Evolutionary conservation across 2,797 vertebrate genomes (phyloP).

Genomic region (Lacerta viridis): DNA sequence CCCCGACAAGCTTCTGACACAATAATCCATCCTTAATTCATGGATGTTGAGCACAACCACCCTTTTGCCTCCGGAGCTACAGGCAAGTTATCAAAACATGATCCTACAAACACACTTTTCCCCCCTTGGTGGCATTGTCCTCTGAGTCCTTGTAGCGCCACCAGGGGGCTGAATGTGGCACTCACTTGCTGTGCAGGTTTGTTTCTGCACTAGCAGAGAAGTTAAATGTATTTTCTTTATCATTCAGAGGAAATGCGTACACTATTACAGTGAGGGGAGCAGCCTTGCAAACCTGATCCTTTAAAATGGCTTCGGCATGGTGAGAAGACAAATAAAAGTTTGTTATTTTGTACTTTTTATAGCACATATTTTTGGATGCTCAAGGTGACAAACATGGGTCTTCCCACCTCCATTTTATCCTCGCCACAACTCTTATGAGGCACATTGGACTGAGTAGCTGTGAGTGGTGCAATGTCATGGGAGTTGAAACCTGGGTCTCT

Average conservation of each 20-base stretch:
- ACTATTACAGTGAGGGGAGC: not conserved
- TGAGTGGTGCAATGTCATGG: not conserved
- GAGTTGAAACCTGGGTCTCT: not conserved
- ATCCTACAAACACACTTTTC: not conserved
- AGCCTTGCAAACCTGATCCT: not conserved
- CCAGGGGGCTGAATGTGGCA: not conserved
- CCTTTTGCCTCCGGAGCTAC: not conserved
- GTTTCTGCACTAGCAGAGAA: not conserved
- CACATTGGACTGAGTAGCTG: not conserved
- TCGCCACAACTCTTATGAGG: not conserved
- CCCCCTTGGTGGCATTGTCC: not conserved
- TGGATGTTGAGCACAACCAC: not conserved
- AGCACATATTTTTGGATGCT: not conserved
- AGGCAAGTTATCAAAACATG: not conserved
- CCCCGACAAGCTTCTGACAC: not conserved
- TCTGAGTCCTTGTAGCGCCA: not conserved
- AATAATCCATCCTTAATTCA: conserved; percentile 18
- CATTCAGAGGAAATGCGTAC: not conserved
- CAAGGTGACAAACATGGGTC: not conserved
- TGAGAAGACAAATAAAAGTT: not conserved
- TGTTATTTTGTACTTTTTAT: not conserved
- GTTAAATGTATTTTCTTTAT: not conserved
- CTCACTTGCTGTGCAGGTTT: not conserved
- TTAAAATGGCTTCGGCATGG: not conserved
- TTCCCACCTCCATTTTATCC: not conserved